These are phyloP conservation scores for Varecia variegata DNA, from an alignment of 2,797 vertebrate genomes.

Conservation along the genomic window DNA sequence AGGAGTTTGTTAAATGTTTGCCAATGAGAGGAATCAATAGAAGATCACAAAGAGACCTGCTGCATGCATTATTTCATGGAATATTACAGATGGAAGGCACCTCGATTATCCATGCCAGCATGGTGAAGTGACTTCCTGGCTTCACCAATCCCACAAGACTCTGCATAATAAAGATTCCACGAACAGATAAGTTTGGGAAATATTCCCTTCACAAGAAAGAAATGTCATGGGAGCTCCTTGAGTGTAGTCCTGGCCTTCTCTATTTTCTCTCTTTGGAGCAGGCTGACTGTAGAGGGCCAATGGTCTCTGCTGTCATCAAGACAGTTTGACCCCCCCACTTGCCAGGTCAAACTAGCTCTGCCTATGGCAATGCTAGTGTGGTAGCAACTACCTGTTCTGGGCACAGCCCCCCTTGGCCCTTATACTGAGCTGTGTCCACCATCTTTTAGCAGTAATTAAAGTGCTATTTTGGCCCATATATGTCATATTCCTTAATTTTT, in stretches of 20 bases:
- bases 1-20: not conserved
- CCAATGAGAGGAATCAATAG: not conserved
- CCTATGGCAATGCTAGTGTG: not conserved
- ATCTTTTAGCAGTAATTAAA: not conserved
- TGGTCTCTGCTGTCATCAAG: not conserved
- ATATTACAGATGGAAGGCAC: not conserved
- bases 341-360: not conserved
- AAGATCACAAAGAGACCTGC: not conserved
- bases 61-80: not conserved
- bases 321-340: not conserved
- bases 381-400: not conserved
- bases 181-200: not conserved
- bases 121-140: not conserved
- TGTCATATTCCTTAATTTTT: not conserved
- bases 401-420: not conserved
- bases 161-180: not conserved
- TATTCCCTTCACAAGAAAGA: not conserved
- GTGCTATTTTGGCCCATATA: not conserved
- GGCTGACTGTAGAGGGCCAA: not conserved
- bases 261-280: not conserved
- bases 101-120: not conserved
- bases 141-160: not conserved
- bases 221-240: not conserved
- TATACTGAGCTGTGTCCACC: not conserved
- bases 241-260: not conserved